Conservation (phyloP, 2,797 vertebrate species). For the Pteronotus mesoamericanus region DNA sequence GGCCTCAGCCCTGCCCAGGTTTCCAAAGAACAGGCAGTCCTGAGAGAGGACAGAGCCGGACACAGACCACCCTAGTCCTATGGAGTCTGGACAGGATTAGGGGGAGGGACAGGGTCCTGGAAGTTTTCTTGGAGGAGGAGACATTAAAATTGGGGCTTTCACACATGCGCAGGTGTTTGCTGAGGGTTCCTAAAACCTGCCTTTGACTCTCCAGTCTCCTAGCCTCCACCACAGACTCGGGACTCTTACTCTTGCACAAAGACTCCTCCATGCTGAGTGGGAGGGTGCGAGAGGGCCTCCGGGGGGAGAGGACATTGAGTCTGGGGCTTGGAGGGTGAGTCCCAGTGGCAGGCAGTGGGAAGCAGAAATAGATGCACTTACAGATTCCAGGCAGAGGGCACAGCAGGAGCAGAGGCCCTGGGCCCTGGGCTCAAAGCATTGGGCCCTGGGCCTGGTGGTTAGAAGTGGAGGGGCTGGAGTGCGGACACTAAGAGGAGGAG, state of each 20-base stretch:
- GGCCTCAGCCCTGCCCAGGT: background rate
- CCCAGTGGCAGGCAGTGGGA: background rate
- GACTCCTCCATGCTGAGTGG: background rate
- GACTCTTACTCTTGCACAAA: rapidly evolving
- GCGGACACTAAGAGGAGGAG: background rate
- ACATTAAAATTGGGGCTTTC: background rate
- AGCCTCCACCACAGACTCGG: background rate
- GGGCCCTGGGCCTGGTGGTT: rapidly evolving
- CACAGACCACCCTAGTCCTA: background rate
- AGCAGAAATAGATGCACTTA: background rate
- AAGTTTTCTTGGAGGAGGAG: background rate
- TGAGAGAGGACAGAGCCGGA: background rate
- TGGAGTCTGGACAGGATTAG: background rate
- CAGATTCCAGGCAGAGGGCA: background rate
- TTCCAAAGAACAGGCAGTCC: background rate
- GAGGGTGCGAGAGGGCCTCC: background rate
- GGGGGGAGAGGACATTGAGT: background rate
- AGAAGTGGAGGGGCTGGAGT: background rate
- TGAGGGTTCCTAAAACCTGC: background rate
- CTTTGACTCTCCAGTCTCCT: background rate
- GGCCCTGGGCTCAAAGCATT: background rate
- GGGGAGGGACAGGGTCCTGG: background rate
- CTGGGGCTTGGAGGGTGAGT: background rate
- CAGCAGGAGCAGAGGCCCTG: background rate
- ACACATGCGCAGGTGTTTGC: background rate